Evolutionary conservation across 2,797 vertebrate species (phyloP), one percentile per base, ranked within the genome.

Genomic region (Enteromius treurensis): DNA sequence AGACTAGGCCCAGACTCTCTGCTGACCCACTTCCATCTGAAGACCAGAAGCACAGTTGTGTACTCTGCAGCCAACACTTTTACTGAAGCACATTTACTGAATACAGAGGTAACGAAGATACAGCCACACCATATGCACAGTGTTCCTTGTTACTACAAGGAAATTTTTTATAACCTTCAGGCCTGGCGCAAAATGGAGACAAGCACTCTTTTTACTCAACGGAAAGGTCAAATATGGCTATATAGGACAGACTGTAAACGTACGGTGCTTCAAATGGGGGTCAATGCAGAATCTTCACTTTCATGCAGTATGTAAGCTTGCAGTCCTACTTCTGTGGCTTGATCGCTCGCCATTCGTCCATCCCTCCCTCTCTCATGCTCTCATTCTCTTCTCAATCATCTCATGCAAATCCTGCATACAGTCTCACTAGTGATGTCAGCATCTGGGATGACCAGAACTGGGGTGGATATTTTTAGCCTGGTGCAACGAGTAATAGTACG

Each of bases 371-470:
- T 37, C 82, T 73, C 77, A 32, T 76, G 67, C 77, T 77, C 83
- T 80, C 77, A 74, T 79, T 85, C 64, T 81, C 69, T 64, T 65
- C 67, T 58, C 78, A 77, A 75, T 85, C 80, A 76, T 87, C 80
- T 62, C 64, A 65, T 84, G 74, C 77, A 86, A 89, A 87, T 89
- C 73, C 84, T 79, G 80, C 49, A 77, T 53, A 21, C 53, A 77
- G 77, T 64, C 65, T 62, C 80, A 64, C 82, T 83, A 83, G 84
- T 87, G 86, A 89, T 86, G 77, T 89, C 88, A 89, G 82, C 82
- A 79, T 83, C 86, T 87, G 84, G 86, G 85, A 88, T 82, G 82
- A 83, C 86, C 86, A 87, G 82, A 87, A 87, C 55, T 75, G 86
- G 78, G 84, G 49, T 77, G 68, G 68, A 78, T 87, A 89, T 87